Percentiles rank a stretch among this genome's conserved stretches.
phyloP scores from a whole-genome alignment of 2,888 invertebrate genomes.

The Agriopis leucophaearia region DNA sequence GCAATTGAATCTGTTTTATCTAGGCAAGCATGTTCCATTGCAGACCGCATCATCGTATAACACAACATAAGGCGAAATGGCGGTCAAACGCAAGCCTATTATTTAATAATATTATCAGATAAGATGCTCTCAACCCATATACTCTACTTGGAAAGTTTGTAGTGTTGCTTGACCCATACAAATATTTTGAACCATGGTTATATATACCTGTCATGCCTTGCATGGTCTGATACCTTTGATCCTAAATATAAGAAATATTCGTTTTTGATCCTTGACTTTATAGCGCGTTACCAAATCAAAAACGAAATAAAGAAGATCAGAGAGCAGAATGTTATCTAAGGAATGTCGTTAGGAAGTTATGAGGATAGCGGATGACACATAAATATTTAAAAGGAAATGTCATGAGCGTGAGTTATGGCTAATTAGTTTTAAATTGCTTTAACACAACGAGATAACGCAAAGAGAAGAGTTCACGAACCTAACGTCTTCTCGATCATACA shows the following conservation, averaged over 20 bases:
- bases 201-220: too few relatives aligned
- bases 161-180: too few relatives aligned
- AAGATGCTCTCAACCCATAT: neutral
- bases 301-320: constrained; percentile 13
- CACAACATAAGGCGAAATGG: too few relatives aligned
- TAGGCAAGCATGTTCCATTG: too few relatives aligned
- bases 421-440: constrained; percentile 45
- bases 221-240: neutral
- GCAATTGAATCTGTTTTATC: too few relatives aligned
- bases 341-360: constrained; percentile 46
- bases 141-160: too few relatives aligned
- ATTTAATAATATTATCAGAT: neutral
- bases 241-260: neutral
- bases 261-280: neutral
- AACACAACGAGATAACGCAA: constrained; percentile 30
- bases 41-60: too few relatives aligned
- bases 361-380: constrained; percentile 44
- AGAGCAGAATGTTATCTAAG: constrained; percentile 38
- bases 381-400: constrained; percentile 46
- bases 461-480: constrained; percentile 18
- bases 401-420: constrained; percentile 41
- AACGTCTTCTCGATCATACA: constrained; percentile 2
- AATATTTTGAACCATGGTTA: too few relatives aligned
- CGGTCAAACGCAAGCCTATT: too few relatives aligned
- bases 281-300: constrained; percentile 9